Conservation (phyloP, 2,888 invertebrate species). For the Scaeva pyrastri region DNA sequence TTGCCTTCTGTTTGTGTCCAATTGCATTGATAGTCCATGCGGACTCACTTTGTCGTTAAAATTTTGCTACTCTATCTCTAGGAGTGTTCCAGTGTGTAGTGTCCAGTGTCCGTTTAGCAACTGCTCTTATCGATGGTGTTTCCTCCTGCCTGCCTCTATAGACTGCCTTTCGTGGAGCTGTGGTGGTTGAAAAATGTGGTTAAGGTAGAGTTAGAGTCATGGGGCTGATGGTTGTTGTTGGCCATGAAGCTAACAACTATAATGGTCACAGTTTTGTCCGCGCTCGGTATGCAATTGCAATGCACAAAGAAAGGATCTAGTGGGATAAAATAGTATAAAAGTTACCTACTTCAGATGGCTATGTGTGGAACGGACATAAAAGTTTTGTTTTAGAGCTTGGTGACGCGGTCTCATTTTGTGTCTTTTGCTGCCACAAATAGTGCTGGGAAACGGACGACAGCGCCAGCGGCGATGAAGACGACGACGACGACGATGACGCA, state of each 20-base stretch:
- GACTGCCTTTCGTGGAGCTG: not conserved
- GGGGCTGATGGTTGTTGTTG: slow-evolving; percentile 45
- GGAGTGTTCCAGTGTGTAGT: not conserved
- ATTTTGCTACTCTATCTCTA: slow-evolving; percentile 22
- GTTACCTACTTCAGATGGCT: slow-evolving; percentile 27
- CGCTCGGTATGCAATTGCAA: not conserved
- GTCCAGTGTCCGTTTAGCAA: slow-evolving; percentile 27
- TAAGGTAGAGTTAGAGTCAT: no score
- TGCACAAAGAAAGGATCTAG: slow-evolving; percentile 19
- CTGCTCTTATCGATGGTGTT: slow-evolving; percentile 54
- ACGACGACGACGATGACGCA: no score
- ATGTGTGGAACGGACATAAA: slow-evolving; percentile 29
- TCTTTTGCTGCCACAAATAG: slow-evolving; percentile 31
- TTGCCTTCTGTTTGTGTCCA: slow-evolving; percentile 61
- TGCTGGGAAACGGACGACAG: not conserved
- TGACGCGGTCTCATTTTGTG: slow-evolving; percentile 29
- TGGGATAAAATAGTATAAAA: slow-evolving; percentile 31
- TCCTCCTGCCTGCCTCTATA: slow-evolving; percentile 23
- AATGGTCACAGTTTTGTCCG: slow-evolving; percentile 57
- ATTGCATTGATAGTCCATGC: slow-evolving; percentile 54
- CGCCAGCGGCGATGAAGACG: no score
- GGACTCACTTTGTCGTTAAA: slow-evolving; percentile 48
- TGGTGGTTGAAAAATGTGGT: slow-evolving; percentile 48
- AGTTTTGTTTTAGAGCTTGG: slow-evolving; percentile 62
- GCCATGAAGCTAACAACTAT: slow-evolving; percentile 69